Conservation (phyloP, 2,797 vertebrate genomes). For the Chrysocyon brachyurus region DNA sequence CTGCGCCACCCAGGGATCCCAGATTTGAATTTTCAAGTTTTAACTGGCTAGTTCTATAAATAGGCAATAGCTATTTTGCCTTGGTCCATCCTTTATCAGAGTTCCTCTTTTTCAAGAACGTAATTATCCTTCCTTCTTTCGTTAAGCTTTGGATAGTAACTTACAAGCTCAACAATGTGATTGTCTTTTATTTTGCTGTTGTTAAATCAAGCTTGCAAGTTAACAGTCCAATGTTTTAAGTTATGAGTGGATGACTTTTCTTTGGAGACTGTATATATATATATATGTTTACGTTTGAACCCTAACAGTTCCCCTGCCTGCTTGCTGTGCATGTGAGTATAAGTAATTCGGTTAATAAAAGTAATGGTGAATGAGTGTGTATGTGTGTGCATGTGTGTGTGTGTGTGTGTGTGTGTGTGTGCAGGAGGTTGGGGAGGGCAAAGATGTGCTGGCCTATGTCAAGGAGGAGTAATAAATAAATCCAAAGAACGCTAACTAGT, state of each 20-base stretch:
- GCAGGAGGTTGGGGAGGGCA: not conserved
- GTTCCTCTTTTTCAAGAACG: not conserved
- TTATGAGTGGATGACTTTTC: not conserved
- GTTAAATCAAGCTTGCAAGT: not conserved
- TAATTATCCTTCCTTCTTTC: conserved; percentile 55
- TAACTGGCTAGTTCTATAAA: not conserved
- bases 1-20: too few relatives aligned
- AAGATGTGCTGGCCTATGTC: not conserved
- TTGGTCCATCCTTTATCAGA: not conserved
- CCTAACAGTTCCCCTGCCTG: not conserved
- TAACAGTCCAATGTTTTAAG: conserved; percentile 17
- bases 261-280: not conserved
- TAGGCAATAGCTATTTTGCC: not conserved
- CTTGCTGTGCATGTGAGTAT: not conserved
- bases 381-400: not conserved
- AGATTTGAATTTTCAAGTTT: conserved; percentile 35
- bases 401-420: not conserved
- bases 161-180: conserved; percentile 46
- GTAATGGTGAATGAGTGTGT: not conserved
- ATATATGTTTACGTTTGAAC: not conserved
- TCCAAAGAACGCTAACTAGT: conserved; percentile 69
- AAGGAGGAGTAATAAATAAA: conserved; percentile 67
- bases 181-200: conserved; percentile 47
- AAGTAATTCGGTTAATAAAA: conserved; percentile 4
- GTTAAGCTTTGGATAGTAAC: conserved; percentile 32